Evolutionary conservation across 2,797 vertebrate species (phyloP), one percentile per base, ranked within the genome.

Genomic region (Serranus cabrilla): DNA sequence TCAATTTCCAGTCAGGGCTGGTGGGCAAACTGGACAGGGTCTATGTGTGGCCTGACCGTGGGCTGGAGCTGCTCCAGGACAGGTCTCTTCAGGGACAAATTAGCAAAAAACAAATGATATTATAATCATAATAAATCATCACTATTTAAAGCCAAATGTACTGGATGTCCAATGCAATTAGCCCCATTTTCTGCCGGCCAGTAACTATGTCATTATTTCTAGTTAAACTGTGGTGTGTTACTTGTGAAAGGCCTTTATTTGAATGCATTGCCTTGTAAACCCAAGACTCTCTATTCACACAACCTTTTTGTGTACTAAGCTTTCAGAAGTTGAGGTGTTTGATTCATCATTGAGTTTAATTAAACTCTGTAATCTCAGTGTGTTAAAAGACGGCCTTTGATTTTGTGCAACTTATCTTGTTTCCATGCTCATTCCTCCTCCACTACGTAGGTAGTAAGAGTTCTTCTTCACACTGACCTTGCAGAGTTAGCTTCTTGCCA

Each of bases 401-500:
- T 52, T 82, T 56, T 21, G 17, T 68, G 23, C 71, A 80, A 79
- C 62, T 31, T 42, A 13, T 42, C 46, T 52, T 25, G 11, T 78
- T 74, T 62, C 75, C n/a, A 60, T 39, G 59, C 18, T 71, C 20
- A 40, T 7, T 21, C 45, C 20, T 11, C 40, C 51, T 70, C 18
- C 39, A 12, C 5, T 50, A 1, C 27, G 40, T n/a, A 50, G 31
- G 49, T 18, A 13, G 49, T 40, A 67, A 14, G 25, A 47, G 51
- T 54, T 77, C 21, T 77, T 78, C 60, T 81, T 72, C 63, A 67
- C 21, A 25, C 62, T 73, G 77, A 77, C 76, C 74, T 82, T 65
- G 62, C 70, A 73, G 71, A 17, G 68, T 75, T 76, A 67, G 47
- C 13, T 50, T 52, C 66, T 72, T 68, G 25, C 54, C 17, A 11